A percentile compares a stretch with the other conserved stretches of the same genome.
phyloP scores from a whole-genome alignment of 2,888 invertebrate species.

The Eristalinus aeneus region DNA sequence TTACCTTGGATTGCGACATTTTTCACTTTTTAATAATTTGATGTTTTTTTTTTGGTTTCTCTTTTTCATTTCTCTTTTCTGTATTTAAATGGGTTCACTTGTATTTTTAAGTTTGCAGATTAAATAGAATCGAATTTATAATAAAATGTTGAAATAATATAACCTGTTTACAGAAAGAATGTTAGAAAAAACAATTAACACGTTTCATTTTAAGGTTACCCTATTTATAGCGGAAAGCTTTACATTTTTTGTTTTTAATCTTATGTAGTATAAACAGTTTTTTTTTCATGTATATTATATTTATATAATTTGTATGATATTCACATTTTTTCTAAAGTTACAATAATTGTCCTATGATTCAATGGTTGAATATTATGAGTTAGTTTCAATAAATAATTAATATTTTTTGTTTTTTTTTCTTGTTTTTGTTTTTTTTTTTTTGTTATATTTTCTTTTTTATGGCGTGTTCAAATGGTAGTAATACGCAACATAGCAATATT shows the following conservation, averaged over 20 bases:
- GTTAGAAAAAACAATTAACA: conserved; percentile 61
- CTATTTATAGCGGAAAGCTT: conserved; percentile 70
- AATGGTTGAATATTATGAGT: conserved; percentile 71
- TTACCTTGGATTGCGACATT: conserved; percentile 47
- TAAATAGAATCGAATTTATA: conserved; percentile 39
- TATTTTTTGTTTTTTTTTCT: conserved; percentile 57
- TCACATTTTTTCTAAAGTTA: conserved; percentile 70
- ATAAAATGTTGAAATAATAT: conserved; percentile 47
- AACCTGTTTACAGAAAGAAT: conserved; percentile 57
- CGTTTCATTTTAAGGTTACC: conserved; percentile 64
- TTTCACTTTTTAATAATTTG: background rate
- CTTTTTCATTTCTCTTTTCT: background rate
- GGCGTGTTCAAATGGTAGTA: conserved; percentile 69
- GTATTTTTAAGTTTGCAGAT: conserved; percentile 12
- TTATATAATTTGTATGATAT: conserved; percentile 71
- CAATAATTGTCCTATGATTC: conserved; percentile 71
- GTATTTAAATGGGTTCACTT: background rate
- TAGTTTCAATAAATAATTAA: conserved; percentile 71
- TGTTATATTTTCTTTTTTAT: conserved; percentile 58
- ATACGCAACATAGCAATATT: conserved; percentile 70
- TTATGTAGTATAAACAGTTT: conserved; percentile 71
- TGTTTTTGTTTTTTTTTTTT: conserved; percentile 52
- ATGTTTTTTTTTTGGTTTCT: conserved; percentile 8
- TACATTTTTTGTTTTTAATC: conserved; percentile 66
- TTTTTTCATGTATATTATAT: conserved; percentile 65